These are phyloP conservation scores for Xiphophorus birchmanni DNA, from an alignment of 2,797 vertebrate genomes.

Conservation along the genomic window DNA sequence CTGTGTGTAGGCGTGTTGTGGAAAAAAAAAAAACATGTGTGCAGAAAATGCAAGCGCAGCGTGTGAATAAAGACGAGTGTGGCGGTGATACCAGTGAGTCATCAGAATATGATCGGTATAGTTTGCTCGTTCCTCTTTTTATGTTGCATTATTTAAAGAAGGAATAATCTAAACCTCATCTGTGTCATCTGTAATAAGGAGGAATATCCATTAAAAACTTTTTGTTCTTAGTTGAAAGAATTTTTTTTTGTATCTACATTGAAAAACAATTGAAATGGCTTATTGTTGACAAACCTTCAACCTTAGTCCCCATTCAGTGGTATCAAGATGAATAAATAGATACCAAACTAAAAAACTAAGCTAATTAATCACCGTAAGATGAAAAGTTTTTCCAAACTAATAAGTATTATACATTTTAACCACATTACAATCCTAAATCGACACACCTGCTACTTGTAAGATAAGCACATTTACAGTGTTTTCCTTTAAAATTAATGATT, in stretches of 20 bases:
- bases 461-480: background rate
- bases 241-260: background rate
- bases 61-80: slow-evolving; percentile 31
- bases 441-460: background rate
- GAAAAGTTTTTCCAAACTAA: background rate
- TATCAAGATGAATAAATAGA: background rate
- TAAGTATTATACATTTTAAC: background rate
- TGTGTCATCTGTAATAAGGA: background rate
- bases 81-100: slow-evolving; percentile 42
- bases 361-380: background rate
- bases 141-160: slow-evolving; percentile 23
- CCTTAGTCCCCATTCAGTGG: background rate
- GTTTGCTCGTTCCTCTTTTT: slow-evolving; percentile 22
- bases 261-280: background rate
- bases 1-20: slow-evolving; percentile 47
- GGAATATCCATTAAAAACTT: background rate
- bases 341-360: background rate
- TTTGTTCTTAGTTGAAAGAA: background rate
- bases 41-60: slow-evolving; percentile 19
- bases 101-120: slow-evolving; percentile 41
- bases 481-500: too few relatives aligned
- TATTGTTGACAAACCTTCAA: background rate
- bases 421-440: background rate
- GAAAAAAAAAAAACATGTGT: slow-evolving; percentile 16
- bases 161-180: background rate